Percentiles rank a stretch among this genome's conserved stretches.
These are phyloP conservation scores for Campaea margaritaria DNA, from an alignment of 2,888 invertebrate genomes.

Conservation along the genomic window DNA sequence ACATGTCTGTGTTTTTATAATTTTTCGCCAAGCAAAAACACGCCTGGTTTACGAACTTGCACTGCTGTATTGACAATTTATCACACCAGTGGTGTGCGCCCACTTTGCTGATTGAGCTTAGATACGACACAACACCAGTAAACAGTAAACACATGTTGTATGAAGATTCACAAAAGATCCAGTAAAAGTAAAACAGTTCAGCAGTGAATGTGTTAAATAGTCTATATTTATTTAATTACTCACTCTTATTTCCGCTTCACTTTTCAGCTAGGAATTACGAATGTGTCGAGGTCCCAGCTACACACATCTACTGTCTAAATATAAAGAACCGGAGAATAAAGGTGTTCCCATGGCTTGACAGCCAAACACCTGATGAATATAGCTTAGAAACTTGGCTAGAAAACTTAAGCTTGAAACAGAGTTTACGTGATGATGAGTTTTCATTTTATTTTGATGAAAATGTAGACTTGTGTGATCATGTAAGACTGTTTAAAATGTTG, in stretches of 20 bases:
- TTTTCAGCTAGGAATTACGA: conserved; percentile 70
- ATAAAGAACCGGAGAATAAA: conserved; percentile 60
- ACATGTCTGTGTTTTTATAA: too few species aligned
- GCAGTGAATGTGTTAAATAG: too few species aligned
- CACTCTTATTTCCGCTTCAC: neutral
- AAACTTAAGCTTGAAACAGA: conserved; percentile 61
- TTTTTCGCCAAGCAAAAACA: too few species aligned
- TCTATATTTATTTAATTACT: too few species aligned
- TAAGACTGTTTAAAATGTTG: conserved; percentile 39
- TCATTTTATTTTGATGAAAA: conserved; percentile 47
- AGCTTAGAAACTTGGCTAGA: conserved; percentile 61
- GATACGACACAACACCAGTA: too few species aligned
- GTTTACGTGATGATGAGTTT: conserved; percentile 69
- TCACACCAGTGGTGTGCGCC: too few species aligned
- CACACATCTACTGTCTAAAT: conserved; percentile 84
- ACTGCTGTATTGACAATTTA: too few species aligned
- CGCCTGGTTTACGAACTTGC: too few species aligned
- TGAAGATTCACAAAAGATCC: too few species aligned
- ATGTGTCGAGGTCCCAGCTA: conserved; percentile 87
- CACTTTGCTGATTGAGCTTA: too few species aligned
- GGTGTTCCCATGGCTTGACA: conserved; percentile 63
- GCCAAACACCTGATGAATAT: conserved; percentile 50
- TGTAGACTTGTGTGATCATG: conserved; percentile 52
- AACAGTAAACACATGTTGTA: too few species aligned
- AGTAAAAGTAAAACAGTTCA: too few species aligned